phyloP scores from a whole-genome alignment of 2,113 vertebrate species.

The Indri indri region DNA sequence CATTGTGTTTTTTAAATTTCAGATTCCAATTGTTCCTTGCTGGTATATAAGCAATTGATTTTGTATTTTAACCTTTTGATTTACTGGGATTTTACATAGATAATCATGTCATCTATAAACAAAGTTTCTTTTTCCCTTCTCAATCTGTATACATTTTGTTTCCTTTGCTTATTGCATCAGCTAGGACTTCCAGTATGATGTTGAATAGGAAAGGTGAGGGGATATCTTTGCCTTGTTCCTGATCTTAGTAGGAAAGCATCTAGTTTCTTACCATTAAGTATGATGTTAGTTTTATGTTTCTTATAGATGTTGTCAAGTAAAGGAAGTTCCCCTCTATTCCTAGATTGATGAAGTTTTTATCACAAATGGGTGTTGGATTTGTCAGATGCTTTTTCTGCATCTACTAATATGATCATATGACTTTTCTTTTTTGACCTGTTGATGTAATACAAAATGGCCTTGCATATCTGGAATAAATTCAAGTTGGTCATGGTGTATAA shows the following conservation, averaged over 20 bases:
- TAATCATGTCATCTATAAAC: background rate
- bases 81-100: background rate
- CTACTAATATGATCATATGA: background rate
- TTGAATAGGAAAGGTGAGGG: background rate
- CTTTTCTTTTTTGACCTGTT: background rate
- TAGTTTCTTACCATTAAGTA: background rate
- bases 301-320: background rate
- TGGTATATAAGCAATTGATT: background rate
- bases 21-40: background rate
- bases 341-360: background rate
- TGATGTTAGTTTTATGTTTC: background rate
- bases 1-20: background rate
- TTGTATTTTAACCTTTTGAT: background rate
- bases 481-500: background rate
- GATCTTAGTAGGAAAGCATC: background rate
- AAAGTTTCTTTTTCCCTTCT: background rate
- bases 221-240: background rate
- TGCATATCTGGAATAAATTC: background rate
- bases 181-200: background rate
- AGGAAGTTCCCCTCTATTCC: background rate
- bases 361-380: background rate
- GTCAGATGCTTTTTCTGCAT: background rate
- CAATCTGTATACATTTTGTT: background rate
- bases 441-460: background rate
- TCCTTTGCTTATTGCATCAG: background rate